Percentiles rank a stretch among this genome's conserved stretches.
Evolutionary conservation across 2,113 vertebrate genomes (phyloP).

Genomic region (Dasyornis broadbenti): DNA sequence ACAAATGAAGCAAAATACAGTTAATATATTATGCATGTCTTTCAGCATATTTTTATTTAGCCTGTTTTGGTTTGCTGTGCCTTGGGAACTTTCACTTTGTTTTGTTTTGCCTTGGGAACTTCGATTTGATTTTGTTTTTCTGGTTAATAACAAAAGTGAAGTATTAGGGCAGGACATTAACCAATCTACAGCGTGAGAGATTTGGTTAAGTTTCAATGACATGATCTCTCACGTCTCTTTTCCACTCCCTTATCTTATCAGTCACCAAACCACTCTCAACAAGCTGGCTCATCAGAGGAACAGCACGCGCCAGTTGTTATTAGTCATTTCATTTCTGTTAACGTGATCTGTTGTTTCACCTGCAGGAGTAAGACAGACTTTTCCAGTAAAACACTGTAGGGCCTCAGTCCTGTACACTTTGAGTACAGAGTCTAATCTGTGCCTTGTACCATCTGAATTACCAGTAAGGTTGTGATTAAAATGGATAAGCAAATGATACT

Average conservation of each 20-base stretch:
- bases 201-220: constrained; percentile 7
- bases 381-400: not conserved
- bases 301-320: not conserved
- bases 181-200: not conserved
- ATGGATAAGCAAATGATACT: not conserved
- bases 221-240: not conserved
- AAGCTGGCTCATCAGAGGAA: not conserved
- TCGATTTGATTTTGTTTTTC: constrained; percentile 23
- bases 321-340: not conserved
- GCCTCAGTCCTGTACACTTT: not conserved
- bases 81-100: constrained; percentile 43
- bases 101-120: constrained; percentile 30
- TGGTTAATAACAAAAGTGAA: constrained; percentile 15
- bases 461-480: not conserved
- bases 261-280: not conserved
- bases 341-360: not conserved
- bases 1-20: constrained; percentile 59
- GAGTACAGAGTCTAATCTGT: not conserved
- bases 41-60: constrained; percentile 15
- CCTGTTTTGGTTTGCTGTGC: not conserved
- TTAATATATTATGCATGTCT: constrained; percentile 53
- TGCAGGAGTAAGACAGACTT: not conserved
- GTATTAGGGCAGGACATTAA: not conserved
- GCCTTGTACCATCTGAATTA: not conserved
- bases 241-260: constrained; percentile 7